Base-by-base conservation (phyloP, 2,113 vertebrate species). In the Tamias sibiricus region DNA sequence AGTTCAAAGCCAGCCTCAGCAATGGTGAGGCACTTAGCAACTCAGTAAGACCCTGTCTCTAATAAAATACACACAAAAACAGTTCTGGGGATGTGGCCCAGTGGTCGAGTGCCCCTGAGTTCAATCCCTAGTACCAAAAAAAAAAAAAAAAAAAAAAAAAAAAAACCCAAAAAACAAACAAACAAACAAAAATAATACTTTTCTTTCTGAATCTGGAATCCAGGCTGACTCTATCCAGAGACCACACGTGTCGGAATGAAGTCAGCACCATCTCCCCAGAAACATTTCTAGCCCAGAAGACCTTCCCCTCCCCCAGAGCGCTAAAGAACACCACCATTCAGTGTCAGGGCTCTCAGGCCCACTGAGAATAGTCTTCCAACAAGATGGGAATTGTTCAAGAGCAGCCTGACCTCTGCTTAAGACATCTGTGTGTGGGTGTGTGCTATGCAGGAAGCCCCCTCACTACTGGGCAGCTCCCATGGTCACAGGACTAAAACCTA, bases 381-480 rank as follows among this genome's bases (percentile, higher is more conserved):
- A 40, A 76, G 64, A n/a, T 1, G 5, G 68, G 42, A 44, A 13
- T 35, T n/a, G n/a, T 26, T 62, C 17, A 62, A 24, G 24, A 28
- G 26, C 40, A 84, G 30, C 19, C 82, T 8, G 20, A 30, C 42
- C 59, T 47, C 82, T n/a, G 62, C 40, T 66, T 37, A 37, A 13
- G 32, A 35, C 16, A 20, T 14, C 22, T 35, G 13, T 35, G 32
- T 14, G 11, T 6, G 32, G 64, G 30, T 49, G 64, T 6, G 24
- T 83, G 37, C 37, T 83, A 57, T 26, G 5, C 81, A 3, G 40
- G 74, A 26, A 8, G n/a, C 32, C 44, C 75, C 1, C 16, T 32
- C 26, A 6, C 17, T 8, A 2, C 17, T 30, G 22, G 22, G n/a
- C 2, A 4, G 66, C 81, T 30, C 42, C 52, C 0, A 0, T 2